phyloP scores from a whole-genome alignment of 2,888 invertebrate genomes.

The Sisyra nigra region DNA sequence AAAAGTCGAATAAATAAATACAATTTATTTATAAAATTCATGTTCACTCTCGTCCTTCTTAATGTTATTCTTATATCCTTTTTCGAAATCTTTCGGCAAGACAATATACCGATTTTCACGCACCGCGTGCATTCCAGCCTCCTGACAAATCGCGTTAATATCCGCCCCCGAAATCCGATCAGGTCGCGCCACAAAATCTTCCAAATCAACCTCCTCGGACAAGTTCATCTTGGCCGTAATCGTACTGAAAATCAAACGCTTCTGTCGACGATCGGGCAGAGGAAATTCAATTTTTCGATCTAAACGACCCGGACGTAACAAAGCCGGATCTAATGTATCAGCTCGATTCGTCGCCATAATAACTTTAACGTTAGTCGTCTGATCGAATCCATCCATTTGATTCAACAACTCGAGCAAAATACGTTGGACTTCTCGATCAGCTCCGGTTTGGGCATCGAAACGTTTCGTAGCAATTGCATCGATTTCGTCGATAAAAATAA shows the following conservation, averaged over 20 bases:
- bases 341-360: slow-evolving; percentile 96
- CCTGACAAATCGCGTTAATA: slow-evolving; percentile 99
- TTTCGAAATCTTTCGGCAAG: slow-evolving; percentile 97
- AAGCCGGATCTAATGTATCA: slow-evolving; percentile 96
- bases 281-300: slow-evolving; percentile 99
- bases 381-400: slow-evolving; percentile 99
- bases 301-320: slow-evolving; percentile 85
- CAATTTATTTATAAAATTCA: slow-evolving; percentile 92
- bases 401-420: slow-evolving; percentile 92
- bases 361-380: slow-evolving; percentile 96
- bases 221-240: slow-evolving; percentile 95
- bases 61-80: slow-evolving; percentile 98
- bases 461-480: slow-evolving; percentile 99
- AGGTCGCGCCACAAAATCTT: slow-evolving; percentile 96
- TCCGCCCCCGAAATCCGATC: slow-evolving; percentile 99
- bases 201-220: slow-evolving; percentile 96
- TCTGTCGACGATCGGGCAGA: slow-evolving; percentile 79
- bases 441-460: slow-evolving; percentile 95
- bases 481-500: slow-evolving; percentile 99
- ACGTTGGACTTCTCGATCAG: slow-evolving; percentile 95
- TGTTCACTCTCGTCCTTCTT: slow-evolving; percentile 99
- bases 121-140: slow-evolving; percentile 99
- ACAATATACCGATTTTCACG: slow-evolving; percentile 98
- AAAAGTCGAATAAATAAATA: background rate
- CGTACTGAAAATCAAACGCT: slow-evolving; percentile 94